phyloP scores from a whole-genome alignment of 2,113 vertebrate genomes.

The Miniopterus natalensis region DNA sequence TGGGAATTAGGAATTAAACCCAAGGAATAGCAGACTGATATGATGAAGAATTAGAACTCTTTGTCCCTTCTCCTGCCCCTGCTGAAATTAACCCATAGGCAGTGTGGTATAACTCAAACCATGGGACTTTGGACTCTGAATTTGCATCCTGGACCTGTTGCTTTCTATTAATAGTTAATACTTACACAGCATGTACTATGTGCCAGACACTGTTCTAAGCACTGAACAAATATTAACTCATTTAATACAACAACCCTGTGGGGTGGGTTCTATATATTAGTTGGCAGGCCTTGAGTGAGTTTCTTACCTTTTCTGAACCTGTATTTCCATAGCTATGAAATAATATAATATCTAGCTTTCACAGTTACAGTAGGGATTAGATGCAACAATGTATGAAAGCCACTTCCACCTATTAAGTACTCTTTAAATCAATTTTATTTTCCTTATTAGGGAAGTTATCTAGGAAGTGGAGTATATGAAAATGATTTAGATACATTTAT shows the following conservation, averaged over 20 bases:
- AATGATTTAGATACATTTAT: slow-evolving; percentile 8
- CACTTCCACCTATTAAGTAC: slow-evolving; percentile 6
- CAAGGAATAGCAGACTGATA: neutral
- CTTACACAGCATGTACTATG: neutral
- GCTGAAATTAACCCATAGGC: neutral
- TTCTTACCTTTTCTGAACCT: slow-evolving; percentile 29
- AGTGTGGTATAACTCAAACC: neutral
- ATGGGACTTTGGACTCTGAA: neutral
- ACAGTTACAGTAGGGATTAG: neutral
- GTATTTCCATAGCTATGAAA: slow-evolving; percentile 3
- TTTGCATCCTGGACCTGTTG: neutral
- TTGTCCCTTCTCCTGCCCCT: too few species aligned
- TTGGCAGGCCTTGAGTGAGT: neutral
- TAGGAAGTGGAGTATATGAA: neutral
- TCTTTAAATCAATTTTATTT: slow-evolving; percentile 57
- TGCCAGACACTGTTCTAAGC: neutral
- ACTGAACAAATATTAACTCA: neutral
- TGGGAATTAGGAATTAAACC: neutral
- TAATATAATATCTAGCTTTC: neutral
- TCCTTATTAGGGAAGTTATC: slow-evolving; percentile 8
- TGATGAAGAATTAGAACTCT: neutral
- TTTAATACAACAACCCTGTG: neutral
- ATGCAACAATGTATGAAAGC: neutral
- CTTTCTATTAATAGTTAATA: neutral
- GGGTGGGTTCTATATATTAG: neutral